phyloP scores from a whole-genome alignment of 2,113 vertebrate species.

The Diadophis punctatus region DNA sequence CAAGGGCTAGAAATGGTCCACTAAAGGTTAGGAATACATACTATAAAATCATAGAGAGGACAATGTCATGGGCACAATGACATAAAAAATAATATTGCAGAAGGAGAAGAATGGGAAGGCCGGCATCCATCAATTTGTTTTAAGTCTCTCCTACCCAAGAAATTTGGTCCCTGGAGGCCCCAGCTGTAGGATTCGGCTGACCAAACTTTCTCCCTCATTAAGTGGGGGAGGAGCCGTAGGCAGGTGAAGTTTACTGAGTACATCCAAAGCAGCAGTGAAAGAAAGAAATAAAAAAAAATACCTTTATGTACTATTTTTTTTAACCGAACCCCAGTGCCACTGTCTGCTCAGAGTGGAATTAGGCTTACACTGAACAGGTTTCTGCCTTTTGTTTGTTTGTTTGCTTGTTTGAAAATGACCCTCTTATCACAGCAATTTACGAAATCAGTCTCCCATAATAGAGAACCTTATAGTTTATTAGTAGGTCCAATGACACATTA shows the following conservation, averaged over 20 bases:
- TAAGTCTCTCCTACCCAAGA: constrained; percentile 96
- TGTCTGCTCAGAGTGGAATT: constrained; percentile 64
- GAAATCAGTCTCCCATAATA: constrained; percentile 3
- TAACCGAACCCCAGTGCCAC: constrained; percentile 65
- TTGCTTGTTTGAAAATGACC: constrained; percentile 32
- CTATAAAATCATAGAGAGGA: constrained; percentile 75
- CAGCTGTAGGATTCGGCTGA: constrained; percentile 99
- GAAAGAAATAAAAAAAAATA: constrained; percentile 85
- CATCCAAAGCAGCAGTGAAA: constrained; percentile 94
- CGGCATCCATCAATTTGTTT: constrained; percentile 91
- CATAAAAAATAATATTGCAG: constrained; percentile 73
- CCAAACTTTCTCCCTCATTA: constrained; percentile 99
- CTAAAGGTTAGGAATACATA: constrained; percentile 69
- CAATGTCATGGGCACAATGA: constrained; percentile 75
- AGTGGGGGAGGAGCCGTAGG: constrained; percentile 98
- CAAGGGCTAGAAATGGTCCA: constrained; percentile 71
- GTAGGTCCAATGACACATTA: neutral
- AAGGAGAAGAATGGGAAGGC: constrained; percentile 76
- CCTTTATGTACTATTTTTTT: constrained; percentile 66
- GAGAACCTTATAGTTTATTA: constrained; percentile 16
- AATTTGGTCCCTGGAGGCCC: constrained; percentile 99
- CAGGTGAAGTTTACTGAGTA: constrained; percentile 98
- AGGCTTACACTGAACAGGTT: constrained; percentile 63
- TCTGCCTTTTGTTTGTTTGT: constrained; percentile 35
- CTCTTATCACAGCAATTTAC: constrained; percentile 50